A percentile compares a stretch with the other conserved stretches of the same genome.
Conservation (phyloP, 2,888 invertebrate species). For the Drosophila nr. perissopoda region DNA sequence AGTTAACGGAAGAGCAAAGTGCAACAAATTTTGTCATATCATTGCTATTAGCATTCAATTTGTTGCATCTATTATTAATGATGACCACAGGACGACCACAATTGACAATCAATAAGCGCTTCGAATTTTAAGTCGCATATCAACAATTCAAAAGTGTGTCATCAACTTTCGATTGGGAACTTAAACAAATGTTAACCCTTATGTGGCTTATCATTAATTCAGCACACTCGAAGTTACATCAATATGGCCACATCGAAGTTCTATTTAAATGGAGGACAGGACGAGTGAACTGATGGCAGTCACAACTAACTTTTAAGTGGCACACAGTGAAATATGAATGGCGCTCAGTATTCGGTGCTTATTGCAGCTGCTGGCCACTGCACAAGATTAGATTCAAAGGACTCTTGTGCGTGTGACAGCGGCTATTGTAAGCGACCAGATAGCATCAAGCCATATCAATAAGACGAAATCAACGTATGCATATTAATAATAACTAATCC, state of each 20-base stretch:
- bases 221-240: constrained; percentile 38
- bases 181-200: constrained; percentile 49
- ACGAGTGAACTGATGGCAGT: constrained; percentile 1
- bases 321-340: constrained; percentile 14
- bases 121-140: not conserved
- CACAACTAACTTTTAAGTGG: constrained; percentile 7
- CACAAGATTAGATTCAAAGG: constrained; percentile 96
- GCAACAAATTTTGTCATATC: not conserved
- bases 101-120: constrained; percentile 61
- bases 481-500: not conserved
- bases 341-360: constrained; percentile 85
- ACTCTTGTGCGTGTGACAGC: constrained; percentile 99
- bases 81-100: constrained; percentile 1
- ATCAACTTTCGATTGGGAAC: constrained; percentile 58
- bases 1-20: not conserved
- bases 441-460: constrained; percentile 38
- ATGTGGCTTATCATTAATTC: constrained; percentile 59
- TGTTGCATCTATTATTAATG: constrained; percentile 8
- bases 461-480: not conserved
- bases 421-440: constrained; percentile 93
- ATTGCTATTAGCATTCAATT: constrained; percentile 3
- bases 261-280: not conserved
- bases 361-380: constrained; percentile 99
- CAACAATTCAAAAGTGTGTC: constrained; percentile 53
- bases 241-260: constrained; percentile 10